Evolutionary conservation across 2,113 vertebrate genomes (phyloP), one percentile per base, ranked within the genome.

Genomic region (Eubucco bourcierii): DNA sequence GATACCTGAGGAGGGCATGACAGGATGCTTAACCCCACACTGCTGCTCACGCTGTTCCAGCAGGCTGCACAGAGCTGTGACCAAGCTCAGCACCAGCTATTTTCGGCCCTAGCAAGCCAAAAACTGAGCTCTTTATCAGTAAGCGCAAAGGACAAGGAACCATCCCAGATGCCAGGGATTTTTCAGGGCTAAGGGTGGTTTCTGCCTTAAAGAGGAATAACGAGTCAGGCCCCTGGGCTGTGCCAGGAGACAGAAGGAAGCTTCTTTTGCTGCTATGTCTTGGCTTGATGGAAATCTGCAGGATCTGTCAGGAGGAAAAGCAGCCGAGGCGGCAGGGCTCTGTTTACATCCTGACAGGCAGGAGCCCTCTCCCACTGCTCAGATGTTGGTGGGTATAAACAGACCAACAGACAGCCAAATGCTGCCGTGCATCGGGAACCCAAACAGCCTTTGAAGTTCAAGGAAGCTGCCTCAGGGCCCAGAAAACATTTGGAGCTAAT

Each of bases 311-410:
- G 93, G 2, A 80, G 91, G 53, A 78, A 58, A 67, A 83, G 87
- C 91, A 82, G 86, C 60, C 12, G 17, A 64, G 55, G 68, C 39
- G 65, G 68, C 14, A n/a, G 67, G 72, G 83, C 68, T 60, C 60
- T 96, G 87, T 94, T 96, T 95, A 96, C 70, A 91, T 80, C 44
- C 71, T 94, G 93, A 84, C 90, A 96, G 90, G 88, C 87, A 96
- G 84, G 12, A 92, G 84, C 82, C 91, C 93, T 94, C 92, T 88
- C 91, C 70, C 87, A 92, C 70, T 94, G 46, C 72, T 96, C 66
- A 93, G 95, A 96, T 95, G 92, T 87, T 1, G 27, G 85, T 1
- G 18, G 83, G 23, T 86, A 84, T 93, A 93, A 96, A 96, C 88
- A 95, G 70, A 44, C 47, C 90, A 75, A 70, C 80, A 80, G 89